Evolutionary conservation across 1,140 invertebrate genomes (phyloP).

Genomic region (Uloborus diversus): DNA sequence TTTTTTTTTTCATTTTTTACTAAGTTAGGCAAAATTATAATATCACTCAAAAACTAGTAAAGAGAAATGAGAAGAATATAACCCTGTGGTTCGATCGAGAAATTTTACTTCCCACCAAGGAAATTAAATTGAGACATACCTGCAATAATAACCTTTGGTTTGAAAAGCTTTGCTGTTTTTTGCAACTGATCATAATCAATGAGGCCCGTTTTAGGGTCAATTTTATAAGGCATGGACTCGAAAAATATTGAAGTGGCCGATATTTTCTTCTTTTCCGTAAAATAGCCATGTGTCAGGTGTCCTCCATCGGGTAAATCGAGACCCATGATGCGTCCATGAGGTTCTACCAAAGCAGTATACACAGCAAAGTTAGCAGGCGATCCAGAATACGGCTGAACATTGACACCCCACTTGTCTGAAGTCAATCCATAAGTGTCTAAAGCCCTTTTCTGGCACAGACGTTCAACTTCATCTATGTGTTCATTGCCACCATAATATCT

Average conservation of each 20-base stretch:
- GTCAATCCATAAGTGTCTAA: conserved; percentile 85
- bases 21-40: no score
- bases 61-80: no score
- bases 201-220: conserved; percentile 82
- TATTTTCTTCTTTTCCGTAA: conserved; percentile 88
- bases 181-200: conserved; percentile 94
- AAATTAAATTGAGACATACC: no score
- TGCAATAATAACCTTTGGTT: conserved; percentile 93
- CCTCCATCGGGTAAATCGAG: conserved; percentile 96
- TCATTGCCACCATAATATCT: conserved; percentile 95
- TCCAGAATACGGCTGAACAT: conserved; percentile 97
- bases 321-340: conserved; percentile 96
- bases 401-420: conserved; percentile 92
- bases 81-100: no score
- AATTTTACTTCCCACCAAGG: no score
- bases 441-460: conserved; percentile 85
- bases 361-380: conserved; percentile 98
- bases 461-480: conserved; percentile 92
- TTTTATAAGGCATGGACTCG: conserved; percentile 98
- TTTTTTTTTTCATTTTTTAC: no score
- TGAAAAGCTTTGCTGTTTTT: conserved; percentile 84
- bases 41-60: no score
- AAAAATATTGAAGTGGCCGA: conserved; percentile 98
- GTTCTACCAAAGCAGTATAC: conserved; percentile 83
- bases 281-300: conserved; percentile 94